phyloP scores from a whole-genome alignment of 1,140 invertebrate genomes.

The Platorchestia sp. region DNA sequence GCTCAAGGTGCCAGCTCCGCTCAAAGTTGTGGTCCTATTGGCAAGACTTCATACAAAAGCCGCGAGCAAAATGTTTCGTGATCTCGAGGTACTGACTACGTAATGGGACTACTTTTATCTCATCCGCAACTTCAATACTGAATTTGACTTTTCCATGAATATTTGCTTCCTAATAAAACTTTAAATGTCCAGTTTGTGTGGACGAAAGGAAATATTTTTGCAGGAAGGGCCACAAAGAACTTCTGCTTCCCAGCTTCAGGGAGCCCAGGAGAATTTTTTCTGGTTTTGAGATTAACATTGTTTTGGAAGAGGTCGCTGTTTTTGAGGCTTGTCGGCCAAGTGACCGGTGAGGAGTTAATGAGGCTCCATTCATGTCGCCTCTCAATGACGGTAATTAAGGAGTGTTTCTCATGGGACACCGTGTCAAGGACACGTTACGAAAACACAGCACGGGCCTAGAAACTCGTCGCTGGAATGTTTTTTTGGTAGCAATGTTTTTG shows the following conservation, averaged over 20 bases:
- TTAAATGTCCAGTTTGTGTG: neutral
- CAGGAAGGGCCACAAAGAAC: too few relatives aligned
- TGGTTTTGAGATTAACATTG: neutral
- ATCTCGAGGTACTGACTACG: neutral
- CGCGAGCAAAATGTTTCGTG: neutral
- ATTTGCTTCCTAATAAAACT: neutral
- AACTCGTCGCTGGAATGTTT: neutral
- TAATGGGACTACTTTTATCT: neutral
- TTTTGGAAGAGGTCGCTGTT: conserved; percentile 1
- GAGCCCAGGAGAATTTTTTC: neutral
- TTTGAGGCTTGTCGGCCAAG: conserved; percentile 2
- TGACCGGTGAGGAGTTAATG: neutral
- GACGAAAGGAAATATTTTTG: neutral
- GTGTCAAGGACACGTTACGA: neutral
- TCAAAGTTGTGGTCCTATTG: neutral
- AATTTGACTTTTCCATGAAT: neutral
- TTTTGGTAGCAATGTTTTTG: neutral
- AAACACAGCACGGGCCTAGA: neutral
- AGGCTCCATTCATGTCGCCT: neutral
- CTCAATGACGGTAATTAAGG: conserved; percentile 23
- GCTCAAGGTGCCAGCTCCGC: neutral
- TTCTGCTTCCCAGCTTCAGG: neutral
- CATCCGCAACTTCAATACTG: neutral
- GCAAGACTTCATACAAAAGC: neutral
- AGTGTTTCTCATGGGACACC: neutral